A percentile compares a stretch with the other conserved stretches of the same genome.
Evolutionary conservation across 2,888 invertebrate species (phyloP).

Genomic region (Nephrotoma guestfalica): DNA sequence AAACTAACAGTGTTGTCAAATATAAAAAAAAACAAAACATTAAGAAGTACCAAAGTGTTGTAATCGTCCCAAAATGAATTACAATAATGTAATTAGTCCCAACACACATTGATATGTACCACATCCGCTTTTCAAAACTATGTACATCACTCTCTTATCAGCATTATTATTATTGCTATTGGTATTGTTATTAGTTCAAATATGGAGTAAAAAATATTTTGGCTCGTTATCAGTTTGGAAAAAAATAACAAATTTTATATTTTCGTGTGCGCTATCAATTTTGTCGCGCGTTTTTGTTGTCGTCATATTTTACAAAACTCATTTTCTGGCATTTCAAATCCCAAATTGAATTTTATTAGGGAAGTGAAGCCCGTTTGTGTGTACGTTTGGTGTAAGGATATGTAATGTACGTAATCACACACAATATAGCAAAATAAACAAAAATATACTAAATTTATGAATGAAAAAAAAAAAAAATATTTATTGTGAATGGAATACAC

Average conservation of each 20-base stretch:
- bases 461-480: neutral
- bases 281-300: neutral
- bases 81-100: too few species aligned
- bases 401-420: neutral
- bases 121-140: neutral
- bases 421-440: neutral
- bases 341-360: neutral
- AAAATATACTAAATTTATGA: neutral
- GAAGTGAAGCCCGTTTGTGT: neutral
- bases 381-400: neutral
- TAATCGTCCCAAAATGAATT: too few species aligned
- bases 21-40: too few species aligned
- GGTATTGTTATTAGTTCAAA: neutral
- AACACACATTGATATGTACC: neutral
- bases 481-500: neutral
- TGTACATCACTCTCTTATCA: neutral
- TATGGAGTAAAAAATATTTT: neutral
- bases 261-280: neutral
- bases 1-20: too few species aligned
- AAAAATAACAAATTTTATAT: neutral
- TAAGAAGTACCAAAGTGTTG: too few species aligned
- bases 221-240: neutral
- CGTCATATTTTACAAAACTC: neutral
- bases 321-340: neutral
- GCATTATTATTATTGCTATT: neutral